phyloP scores from a whole-genome alignment of 2,797 vertebrate species.

The Mus caroli region DNA sequence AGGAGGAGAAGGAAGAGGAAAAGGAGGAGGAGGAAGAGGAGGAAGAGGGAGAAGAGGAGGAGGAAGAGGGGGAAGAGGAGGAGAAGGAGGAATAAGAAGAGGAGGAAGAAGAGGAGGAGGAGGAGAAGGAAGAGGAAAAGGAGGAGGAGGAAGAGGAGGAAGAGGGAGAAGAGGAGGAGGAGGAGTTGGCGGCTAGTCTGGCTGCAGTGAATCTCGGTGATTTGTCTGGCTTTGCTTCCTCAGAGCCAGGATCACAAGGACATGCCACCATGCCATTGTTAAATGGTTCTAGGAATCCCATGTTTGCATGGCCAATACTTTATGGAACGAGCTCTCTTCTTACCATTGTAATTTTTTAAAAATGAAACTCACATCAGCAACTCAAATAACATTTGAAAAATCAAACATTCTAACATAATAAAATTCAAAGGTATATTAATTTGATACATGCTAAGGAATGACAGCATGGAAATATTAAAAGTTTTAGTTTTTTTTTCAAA shows the following conservation, averaged over 20 bases:
- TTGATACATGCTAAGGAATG: neutral
- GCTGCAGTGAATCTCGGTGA: neutral
- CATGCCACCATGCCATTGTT: neutral
- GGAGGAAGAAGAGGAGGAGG: neutral
- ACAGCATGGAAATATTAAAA: neutral
- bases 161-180: too few species aligned
- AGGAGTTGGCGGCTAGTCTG: neutral
- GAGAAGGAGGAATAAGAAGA: too few species aligned
- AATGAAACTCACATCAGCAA: neutral
- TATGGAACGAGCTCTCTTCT: neutral
- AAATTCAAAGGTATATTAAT: neutral
- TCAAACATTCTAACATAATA: neutral
- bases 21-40: too few species aligned
- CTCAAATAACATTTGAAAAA: neutral
- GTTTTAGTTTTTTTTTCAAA: neutral
- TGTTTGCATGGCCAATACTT: neutral
- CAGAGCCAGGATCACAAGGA: neutral
- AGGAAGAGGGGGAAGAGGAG: too few species aligned
- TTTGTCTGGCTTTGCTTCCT: neutral
- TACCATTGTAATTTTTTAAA: neutral
- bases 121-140: too few species aligned
- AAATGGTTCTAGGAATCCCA: neutral
- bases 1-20: too few species aligned
- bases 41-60: too few species aligned
- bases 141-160: neutral